Conservation (phyloP, 2,113 vertebrate genomes). For the Syrrhaptes paradoxus region DNA sequence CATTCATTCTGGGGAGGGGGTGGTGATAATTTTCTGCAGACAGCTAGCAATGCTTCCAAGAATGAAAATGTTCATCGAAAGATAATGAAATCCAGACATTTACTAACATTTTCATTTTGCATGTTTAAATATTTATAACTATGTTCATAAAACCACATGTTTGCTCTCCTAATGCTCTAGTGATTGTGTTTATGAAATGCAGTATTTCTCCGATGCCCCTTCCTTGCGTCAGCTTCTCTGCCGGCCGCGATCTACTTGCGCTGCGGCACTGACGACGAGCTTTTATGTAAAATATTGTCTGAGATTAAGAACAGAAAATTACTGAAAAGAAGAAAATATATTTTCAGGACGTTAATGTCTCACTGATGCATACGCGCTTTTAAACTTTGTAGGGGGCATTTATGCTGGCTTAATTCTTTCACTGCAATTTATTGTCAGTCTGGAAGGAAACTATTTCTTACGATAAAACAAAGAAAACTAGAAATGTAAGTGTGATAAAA, state of each 20-base stretch:
- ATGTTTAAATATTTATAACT: conserved; percentile 81
- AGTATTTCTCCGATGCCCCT: conserved; percentile 69
- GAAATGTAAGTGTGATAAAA: background rate
- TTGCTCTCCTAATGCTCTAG: conserved; percentile 69
- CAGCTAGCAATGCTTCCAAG: conserved; percentile 63
- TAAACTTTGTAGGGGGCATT: background rate
- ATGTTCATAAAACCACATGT: conserved; percentile 74
- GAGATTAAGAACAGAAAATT: conserved; percentile 28
- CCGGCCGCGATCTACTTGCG: conserved; percentile 6
- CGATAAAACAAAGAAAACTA: background rate
- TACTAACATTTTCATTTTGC: conserved; percentile 80
- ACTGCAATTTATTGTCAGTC: background rate
- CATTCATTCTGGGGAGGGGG: conserved; percentile 13
- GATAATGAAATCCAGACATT: conserved; percentile 77
- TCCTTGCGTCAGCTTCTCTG: conserved; percentile 44
- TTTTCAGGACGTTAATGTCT: background rate
- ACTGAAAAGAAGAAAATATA: background rate
- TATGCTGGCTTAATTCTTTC: background rate
- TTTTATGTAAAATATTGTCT: background rate
- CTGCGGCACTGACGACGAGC: background rate
- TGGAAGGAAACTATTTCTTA: background rate
- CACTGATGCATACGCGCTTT: background rate
- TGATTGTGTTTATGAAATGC: conserved; percentile 76
- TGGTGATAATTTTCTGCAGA: conserved; percentile 29
- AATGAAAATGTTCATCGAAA: conserved; percentile 67